These are phyloP conservation scores for Eilema depressum DNA, from an alignment of 2,888 invertebrate species.

Conservation along the genomic window DNA sequence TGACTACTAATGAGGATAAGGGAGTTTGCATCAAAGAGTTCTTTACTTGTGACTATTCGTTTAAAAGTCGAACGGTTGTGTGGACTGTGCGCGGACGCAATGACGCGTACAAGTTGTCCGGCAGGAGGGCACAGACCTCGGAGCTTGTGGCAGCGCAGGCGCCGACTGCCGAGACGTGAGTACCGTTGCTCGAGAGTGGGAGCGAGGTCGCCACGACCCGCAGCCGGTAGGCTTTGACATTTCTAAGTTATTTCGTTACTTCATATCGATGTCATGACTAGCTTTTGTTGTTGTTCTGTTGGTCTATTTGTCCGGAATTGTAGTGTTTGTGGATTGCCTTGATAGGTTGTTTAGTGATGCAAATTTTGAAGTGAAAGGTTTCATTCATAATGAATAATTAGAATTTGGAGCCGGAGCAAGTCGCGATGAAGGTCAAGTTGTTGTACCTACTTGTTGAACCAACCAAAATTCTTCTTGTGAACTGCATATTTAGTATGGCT, in stretches of 20 bases:
- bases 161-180: slow-evolving; percentile 69
- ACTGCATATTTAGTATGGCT: not conserved
- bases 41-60: slow-evolving; percentile 44
- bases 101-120: slow-evolving; percentile 61
- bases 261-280: slow-evolving; percentile 68
- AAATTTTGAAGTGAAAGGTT: slow-evolving; percentile 37
- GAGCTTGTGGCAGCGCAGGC: slow-evolving; percentile 66
- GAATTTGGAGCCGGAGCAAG: slow-evolving; percentile 22
- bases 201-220: slow-evolving; percentile 68
- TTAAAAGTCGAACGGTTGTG: slow-evolving; percentile 34
- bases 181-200: slow-evolving; percentile 82
- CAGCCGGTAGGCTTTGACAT: slow-evolving; percentile 76
- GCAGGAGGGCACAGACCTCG: slow-evolving; percentile 81
- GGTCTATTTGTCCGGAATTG: slow-evolving; percentile 34
- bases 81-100: slow-evolving; percentile 60
- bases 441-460: not conserved
- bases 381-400: slow-evolving; percentile 30
- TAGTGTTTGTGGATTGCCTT: slow-evolving; percentile 40
- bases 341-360: slow-evolving; percentile 31
- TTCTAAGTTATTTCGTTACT: slow-evolving; percentile 77
- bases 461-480: not conserved
- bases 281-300: slow-evolving; percentile 61
- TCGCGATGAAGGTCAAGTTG: slow-evolving; percentile 27
- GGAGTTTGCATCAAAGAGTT: slow-evolving; percentile 40
- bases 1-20: slow-evolving; percentile 34